Evolutionary conservation across 1,140 invertebrate species (phyloP), one percentile per base, ranked within the genome.

Genomic region (Tetranychus cinnabarinus): DNA sequence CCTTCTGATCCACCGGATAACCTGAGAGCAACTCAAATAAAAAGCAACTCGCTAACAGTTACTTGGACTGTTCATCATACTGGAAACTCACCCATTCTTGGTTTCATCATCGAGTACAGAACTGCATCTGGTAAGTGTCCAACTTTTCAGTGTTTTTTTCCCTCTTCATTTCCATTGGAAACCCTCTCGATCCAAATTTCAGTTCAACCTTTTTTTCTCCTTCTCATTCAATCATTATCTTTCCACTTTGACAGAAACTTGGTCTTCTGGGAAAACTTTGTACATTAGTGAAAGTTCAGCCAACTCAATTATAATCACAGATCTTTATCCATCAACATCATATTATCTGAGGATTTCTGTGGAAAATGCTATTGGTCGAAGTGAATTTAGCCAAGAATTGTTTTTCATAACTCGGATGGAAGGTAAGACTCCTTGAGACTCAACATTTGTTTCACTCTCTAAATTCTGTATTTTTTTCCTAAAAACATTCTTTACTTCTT

Each of bases 381-480:
- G 88, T 8, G 82, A 87, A 68, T 86, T 89, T 0, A 93, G 88
- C 2, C 84, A 88, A 66, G 85, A 84, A 13, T 84, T 96, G 0
- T 87, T 85, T 1, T 88, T 93, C 61, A 89, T 88, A 58, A 93
- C 90, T 47, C 85, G 87, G 37, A 90, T 95, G 75, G 90, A 96
- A 81, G 78, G 79, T 79, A 66, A 57, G 54, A 12, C 23, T 23
- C 23, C 23, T 23, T 23, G 23, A 23, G 23, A 55, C 1, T 12
- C n/a, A 55, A 35, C 34, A 10, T 23, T 35, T 23, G 8, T 55
- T 55, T 10, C 7, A 23, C 23, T 35, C 35, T 58, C 31, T 8
- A 13, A 15, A 46, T 0, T 10, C 45, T 46, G 15, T 7, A 23
- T 23, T 10, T 52, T 39, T 23, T 23, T 23, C 23, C 0, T 0